Conservation (phyloP, 1,140 invertebrate species). For the Drosophila nannoptera region DNA sequence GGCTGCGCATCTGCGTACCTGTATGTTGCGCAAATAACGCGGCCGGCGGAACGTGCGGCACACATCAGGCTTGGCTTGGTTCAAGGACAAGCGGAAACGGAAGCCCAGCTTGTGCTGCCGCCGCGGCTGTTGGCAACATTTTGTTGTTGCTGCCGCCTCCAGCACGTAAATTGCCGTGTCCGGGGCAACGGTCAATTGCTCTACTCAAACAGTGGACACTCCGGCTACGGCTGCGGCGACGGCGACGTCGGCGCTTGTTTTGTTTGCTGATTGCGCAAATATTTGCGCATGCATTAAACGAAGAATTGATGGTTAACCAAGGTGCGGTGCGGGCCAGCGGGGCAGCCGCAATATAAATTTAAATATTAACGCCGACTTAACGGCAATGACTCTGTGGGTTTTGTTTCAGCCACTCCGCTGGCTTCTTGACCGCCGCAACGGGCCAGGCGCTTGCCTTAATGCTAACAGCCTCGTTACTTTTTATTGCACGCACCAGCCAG, state of each 20-base stretch:
- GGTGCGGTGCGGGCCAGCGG: constrained; percentile 6
- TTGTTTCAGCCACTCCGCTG: constrained; percentile 65
- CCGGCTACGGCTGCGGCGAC: constrained; percentile 10
- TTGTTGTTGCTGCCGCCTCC: constrained; percentile 11
- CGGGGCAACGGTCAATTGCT: constrained; percentile 70
- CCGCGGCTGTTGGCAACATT: background rate
- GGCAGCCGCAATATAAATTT: constrained; percentile 69
- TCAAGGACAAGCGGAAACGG: constrained; percentile 53
- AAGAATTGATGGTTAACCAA: constrained; percentile 63
- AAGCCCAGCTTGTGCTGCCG: constrained; percentile 54
- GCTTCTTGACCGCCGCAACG: constrained; percentile 61
- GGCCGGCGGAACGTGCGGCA: constrained; percentile 17
- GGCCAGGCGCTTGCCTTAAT: constrained; percentile 68
- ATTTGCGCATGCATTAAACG: constrained; percentile 75
- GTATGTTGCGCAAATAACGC: constrained; percentile 36
- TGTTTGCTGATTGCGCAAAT: constrained; percentile 78
- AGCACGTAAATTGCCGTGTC: constrained; percentile 46
- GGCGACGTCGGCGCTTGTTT: constrained; percentile 62
- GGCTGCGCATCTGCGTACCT: constrained; percentile 34
- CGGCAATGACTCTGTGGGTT: constrained; percentile 52
- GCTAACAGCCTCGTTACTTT: constrained; percentile 75
- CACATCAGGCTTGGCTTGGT: constrained; percentile 9
- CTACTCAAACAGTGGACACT: constrained; percentile 61
- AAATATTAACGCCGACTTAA: constrained; percentile 75
- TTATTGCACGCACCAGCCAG: constrained; percentile 67